These are phyloP conservation scores for Oryzias curvinotus DNA, from an alignment of 2,113 vertebrate species.

Conservation along the genomic window DNA sequence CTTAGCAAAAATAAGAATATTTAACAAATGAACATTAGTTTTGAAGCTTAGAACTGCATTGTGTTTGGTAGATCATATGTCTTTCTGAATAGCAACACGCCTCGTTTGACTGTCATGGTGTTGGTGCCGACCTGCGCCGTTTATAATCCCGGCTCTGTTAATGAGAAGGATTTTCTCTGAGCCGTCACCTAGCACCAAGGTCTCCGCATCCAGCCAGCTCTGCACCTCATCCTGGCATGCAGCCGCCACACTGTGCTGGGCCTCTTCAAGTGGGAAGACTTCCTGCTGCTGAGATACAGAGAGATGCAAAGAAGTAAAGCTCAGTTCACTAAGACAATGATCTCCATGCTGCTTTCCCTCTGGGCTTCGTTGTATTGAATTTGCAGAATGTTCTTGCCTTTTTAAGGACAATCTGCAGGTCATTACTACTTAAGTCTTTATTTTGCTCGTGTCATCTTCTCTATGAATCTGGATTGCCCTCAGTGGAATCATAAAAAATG, in stretches of 20 bases:
- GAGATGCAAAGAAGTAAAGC: slow-evolving; percentile 10
- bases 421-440: background rate
- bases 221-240: slow-evolving; percentile 49
- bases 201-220: slow-evolving; percentile 34
- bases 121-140: slow-evolving; percentile 34
- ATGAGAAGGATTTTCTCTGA: slow-evolving; percentile 67
- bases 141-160: slow-evolving; percentile 64
- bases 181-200: slow-evolving; percentile 55
- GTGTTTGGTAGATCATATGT: slow-evolving; percentile 35
- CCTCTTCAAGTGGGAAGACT: slow-evolving; percentile 42
- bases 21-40: slow-evolving; percentile 10
- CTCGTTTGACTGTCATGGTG: slow-evolving; percentile 9
- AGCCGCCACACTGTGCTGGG: slow-evolving; percentile 26
- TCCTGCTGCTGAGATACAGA: slow-evolving; percentile 45
- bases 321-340: slow-evolving; percentile 36
- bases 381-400: slow-evolving; percentile 1
- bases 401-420: slow-evolving; percentile 1
- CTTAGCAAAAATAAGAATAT: slow-evolving; percentile 12
- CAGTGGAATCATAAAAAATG: slow-evolving; percentile 6
- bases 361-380: slow-evolving; percentile 2
- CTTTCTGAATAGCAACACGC: slow-evolving; percentile 3
- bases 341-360: slow-evolving; percentile 9
- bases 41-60: slow-evolving; percentile 1
- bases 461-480: background rate
- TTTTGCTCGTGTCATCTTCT: background rate